Evolutionary conservation across 2,797 vertebrate species (phyloP).

Genomic region (Poeciliopsis presidionis): DNA sequence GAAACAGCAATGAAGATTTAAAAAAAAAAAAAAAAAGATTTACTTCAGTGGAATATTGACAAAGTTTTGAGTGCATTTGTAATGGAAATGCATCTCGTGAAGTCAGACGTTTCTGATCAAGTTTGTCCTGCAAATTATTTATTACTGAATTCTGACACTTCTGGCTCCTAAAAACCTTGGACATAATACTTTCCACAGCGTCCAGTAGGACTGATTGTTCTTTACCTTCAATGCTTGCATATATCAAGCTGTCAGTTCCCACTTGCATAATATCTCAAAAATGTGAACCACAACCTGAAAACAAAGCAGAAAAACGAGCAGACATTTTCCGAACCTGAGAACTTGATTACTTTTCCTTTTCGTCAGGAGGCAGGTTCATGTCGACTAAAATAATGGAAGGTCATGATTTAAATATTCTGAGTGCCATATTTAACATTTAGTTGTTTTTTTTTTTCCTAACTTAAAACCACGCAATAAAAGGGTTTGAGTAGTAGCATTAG

Average conservation of each 20-base stretch:
- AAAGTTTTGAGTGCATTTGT: too few relatives aligned
- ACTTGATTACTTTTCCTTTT: background rate
- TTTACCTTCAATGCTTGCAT: too few relatives aligned
- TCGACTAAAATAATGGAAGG: background rate
- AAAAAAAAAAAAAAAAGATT: too few relatives aligned
- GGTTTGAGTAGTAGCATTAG: background rate
- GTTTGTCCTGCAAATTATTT: background rate
- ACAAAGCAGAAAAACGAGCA: background rate
- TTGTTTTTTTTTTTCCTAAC: background rate
- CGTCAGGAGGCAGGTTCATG: background rate
- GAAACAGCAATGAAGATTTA: too few relatives aligned
- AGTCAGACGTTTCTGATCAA: background rate
- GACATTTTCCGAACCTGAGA: background rate
- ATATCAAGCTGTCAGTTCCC: background rate
- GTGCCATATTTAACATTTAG: background rate
- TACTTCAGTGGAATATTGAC: too few relatives aligned
- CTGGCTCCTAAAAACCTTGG: background rate
- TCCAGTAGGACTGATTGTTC: background rate
- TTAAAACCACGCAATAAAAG: background rate
- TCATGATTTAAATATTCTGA: background rate
- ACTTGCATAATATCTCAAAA: background rate
- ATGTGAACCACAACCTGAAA: background rate
- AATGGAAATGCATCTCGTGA: too few relatives aligned
- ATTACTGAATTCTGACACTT: background rate
- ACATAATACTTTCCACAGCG: background rate